phyloP scores from a whole-genome alignment of 1,140 invertebrate genomes.

The Amphibalanus amphitrite region DNA sequence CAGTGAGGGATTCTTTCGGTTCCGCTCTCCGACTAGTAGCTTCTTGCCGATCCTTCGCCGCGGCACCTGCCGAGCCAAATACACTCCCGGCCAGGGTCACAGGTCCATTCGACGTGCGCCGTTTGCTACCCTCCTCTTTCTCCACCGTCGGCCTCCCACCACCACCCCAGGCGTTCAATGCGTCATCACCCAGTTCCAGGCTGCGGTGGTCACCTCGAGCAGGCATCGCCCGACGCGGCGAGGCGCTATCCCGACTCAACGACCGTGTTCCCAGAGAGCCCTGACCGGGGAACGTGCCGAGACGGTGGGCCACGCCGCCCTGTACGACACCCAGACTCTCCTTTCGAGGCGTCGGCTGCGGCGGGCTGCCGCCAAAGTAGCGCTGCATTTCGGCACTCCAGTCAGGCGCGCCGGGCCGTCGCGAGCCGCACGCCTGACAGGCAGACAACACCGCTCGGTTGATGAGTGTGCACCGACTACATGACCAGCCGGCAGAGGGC shows the following conservation, averaged over 20 bases:
- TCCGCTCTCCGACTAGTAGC: too few relatives aligned
- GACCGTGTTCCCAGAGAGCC: not conserved
- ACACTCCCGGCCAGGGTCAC: too few relatives aligned
- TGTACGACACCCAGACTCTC: not conserved
- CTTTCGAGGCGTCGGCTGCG: not conserved
- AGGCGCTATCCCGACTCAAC: not conserved
- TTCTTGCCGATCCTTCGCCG: too few relatives aligned
- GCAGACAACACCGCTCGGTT: not conserved
- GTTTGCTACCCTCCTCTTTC: too few relatives aligned
- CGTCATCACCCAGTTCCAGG: not conserved
- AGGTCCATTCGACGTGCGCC: too few relatives aligned
- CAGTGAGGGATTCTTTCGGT: too few relatives aligned
- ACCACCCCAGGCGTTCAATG: not conserved
- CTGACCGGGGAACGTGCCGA: not conserved
- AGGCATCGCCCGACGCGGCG: too few relatives aligned
- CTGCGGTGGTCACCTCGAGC: not conserved
- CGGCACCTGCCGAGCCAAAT: too few relatives aligned
- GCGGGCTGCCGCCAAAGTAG: not conserved
- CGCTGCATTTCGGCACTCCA: not conserved
- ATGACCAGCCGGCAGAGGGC: not conserved
- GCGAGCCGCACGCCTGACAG: not conserved
- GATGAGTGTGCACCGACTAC: not conserved
- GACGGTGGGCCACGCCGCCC: not conserved
- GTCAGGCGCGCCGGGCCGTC: not conserved
- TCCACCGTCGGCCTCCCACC: not conserved